A percentile compares a stretch with the other conserved stretches of the same genome.
Conservation (phyloP, 2,888 invertebrate genomes). For the Drosophila sordidula region DNA sequence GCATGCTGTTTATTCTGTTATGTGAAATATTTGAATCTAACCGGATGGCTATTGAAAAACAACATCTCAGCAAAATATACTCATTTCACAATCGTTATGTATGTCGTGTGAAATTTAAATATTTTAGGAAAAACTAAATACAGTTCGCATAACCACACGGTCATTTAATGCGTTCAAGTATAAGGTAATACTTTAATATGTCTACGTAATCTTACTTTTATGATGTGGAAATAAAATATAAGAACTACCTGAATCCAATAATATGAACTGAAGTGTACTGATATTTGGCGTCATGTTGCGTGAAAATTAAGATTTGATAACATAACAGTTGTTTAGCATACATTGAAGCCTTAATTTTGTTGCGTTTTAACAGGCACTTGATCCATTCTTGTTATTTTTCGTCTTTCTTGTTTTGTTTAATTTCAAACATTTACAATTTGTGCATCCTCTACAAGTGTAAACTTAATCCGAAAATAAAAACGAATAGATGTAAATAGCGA, state of each 20-base stretch:
- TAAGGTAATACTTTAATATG: conserved; percentile 62
- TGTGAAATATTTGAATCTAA: conserved; percentile 20
- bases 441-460: conserved; percentile 52
- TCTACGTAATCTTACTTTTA: conserved; percentile 36
- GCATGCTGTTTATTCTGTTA: conserved; percentile 13
- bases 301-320: conserved; percentile 12
- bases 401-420: conserved; percentile 26
- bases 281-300: conserved; percentile 42
- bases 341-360: conserved; percentile 61
- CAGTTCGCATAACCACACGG: conserved; percentile 8
- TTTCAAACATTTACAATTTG: conserved; percentile 68
- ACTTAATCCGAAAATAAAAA: conserved; percentile 44
- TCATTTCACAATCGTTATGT: not conserved
- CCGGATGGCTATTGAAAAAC: not conserved
- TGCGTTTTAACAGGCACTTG: conserved; percentile 75
- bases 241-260: conserved; percentile 42
- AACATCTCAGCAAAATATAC: not conserved
- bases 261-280: conserved; percentile 34
- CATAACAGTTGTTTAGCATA: conserved; percentile 34
- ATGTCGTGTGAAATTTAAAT: conserved; percentile 3
- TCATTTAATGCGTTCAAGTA: conserved; percentile 52
- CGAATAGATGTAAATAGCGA: conserved; percentile 45
- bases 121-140: conserved; percentile 9
- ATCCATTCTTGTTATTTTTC: conserved; percentile 30
- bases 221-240: conserved; percentile 39